Base-by-base conservation (phyloP, 2,888 invertebrate species). In the Galerucella calmariensis region DNA sequence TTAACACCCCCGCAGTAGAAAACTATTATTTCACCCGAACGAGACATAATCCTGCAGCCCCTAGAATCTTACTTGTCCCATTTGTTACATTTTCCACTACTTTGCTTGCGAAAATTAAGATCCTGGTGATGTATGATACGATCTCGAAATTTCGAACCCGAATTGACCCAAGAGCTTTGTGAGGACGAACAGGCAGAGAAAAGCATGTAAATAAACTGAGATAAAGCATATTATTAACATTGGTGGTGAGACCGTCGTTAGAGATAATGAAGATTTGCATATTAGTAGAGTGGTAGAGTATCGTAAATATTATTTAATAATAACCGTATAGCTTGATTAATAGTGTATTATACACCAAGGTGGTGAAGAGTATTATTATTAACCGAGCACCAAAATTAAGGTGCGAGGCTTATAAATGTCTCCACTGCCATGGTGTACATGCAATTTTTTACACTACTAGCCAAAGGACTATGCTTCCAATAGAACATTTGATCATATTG, bases 11-110 rank as follows among this genome's bases (percentile, higher is more conserved):
- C 61, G 48, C 63, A 41, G 46, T 65, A 46, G 46, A 65, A 73
- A 66, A 75, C 65, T 65, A 73, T 76, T 75, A 79, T 76, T 76
- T 79, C 74, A 76, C 72, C 46, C 41, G 58, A 74, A 75, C 72
- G 71, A 73, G 75, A 75, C 79, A 75, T 79, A 79, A 79, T 77
- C 78, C 78, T 48, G 72, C 73, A 73, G 69, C 70, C 79, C 74
- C 73, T 62, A 74, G 73, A 74, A 78, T 77, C 77, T 72, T 75
- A 76, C 74, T 67, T 73, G 78, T 79, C 77, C 75, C 78, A 73
- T 79, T 79, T 78, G 78, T 78, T 76, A 73, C 69, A 61, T 70
- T 73, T 75, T 72, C 74, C 67, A 72, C 74, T 76, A 74, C 74
- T 76, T 65, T 68, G 63, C 76, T 69, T 71, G 72, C 51, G 72